Evolutionary conservation across 2,113 vertebrate genomes (phyloP), one percentile per base, ranked within the genome.

Genomic region (Dissostichus mawsoni): DNA sequence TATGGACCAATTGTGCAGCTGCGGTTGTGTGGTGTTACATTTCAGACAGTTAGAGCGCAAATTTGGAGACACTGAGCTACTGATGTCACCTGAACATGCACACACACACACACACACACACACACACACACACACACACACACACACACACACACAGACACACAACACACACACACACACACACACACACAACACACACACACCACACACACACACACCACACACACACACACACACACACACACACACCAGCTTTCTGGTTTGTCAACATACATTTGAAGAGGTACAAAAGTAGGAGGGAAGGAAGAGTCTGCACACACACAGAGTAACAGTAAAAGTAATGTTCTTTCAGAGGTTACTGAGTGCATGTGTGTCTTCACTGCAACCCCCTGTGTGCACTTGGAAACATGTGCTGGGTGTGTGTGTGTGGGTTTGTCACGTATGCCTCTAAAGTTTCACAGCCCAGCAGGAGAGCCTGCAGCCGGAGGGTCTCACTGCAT

Each of bases 391-490:
- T 82, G 14, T 59, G 70, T 75, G 59, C 69, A 45, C 59, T 12
- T 41, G 51, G 74, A 68, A 79, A 82, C 67, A 78, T 64, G 72
- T 76, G 77, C 48, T 75, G 10, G 16, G 29, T 10, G 47, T 18
- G 61, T 65, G 12, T 51, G 62, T 47, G 45, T 51, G 62, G 47
- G 48, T 62, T 82, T 48, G 63, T 82, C 78, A 82, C 56, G 62
- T 76, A 59, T 77, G 83, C 80, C 82, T 88, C 83, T 88, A 80
- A 85, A 88, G 86, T 88, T 85, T 82, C 83, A 83, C 86, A 67
- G 86, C 83, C 36, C 83, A 80, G 86, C 80, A 85, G 86, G 83
- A 88, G 80, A 80, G 80, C 58, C 82, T 88, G 80, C 71, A 88
- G 82, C 82, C 80, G 33, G 79, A 85, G 79, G 79, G 75, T 76